Conservation (phyloP, 2,113 vertebrate genomes). For the Canis aureus region DNA sequence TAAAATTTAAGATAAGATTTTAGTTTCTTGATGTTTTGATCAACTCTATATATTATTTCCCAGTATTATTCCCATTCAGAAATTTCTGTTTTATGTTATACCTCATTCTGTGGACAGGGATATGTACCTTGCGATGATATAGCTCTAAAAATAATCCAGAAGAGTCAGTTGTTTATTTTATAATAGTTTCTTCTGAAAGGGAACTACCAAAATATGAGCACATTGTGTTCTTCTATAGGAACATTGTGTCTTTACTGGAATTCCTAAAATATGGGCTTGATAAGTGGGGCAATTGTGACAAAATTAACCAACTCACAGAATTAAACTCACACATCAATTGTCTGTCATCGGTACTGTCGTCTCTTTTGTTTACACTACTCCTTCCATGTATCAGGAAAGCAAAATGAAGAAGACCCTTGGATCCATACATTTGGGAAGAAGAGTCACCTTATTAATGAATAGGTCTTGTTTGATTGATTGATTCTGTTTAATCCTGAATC, state of each 20-base stretch:
- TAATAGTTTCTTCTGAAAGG: conserved; percentile 8
- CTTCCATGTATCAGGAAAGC: not conserved
- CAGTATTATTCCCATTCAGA: not conserved
- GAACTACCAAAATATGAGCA: not conserved
- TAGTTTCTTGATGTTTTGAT: conserved; percentile 17
- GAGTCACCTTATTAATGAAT: not conserved
- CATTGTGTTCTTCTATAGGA: not conserved
- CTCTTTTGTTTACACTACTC: not conserved
- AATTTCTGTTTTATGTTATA: not conserved
- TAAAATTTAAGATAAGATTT: not conserved
- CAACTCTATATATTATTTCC: not conserved
- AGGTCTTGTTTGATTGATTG: not conserved
- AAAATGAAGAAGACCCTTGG: not conserved
- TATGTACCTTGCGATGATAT: not conserved
- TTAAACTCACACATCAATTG: not conserved
- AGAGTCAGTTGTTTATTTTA: not conserved
- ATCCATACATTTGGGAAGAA: not conserved
- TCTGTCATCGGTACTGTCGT: not conserved
- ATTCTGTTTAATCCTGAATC: conserved; percentile 1
- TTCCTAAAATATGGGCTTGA: not conserved
- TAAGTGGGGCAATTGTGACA: not conserved
- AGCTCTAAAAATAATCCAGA: not conserved
- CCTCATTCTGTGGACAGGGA: not conserved
- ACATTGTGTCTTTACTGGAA: not conserved
- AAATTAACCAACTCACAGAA: not conserved